Conservation (phyloP, 2,888 invertebrate species). For the Tipula lateralis region DNA sequence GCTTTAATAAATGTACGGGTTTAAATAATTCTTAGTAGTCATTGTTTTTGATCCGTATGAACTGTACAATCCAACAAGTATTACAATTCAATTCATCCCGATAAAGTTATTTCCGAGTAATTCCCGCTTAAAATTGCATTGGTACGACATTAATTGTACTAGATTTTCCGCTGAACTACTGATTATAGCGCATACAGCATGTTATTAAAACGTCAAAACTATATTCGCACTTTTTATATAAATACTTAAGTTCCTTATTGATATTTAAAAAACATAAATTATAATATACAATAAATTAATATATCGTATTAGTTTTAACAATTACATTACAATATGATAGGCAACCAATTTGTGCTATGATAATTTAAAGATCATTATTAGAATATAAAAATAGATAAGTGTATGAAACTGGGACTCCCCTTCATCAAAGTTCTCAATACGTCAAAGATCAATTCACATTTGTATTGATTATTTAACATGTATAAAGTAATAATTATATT, state of each 20-base stretch:
- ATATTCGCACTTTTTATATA: neutral
- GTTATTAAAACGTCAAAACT: neutral
- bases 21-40: too few species aligned
- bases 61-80: too few species aligned
- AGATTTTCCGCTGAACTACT: neutral
- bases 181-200: neutral
- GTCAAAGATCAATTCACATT: neutral
- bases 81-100: too few species aligned
- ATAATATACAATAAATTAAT: neutral
- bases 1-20: too few species aligned
- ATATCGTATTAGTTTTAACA: neutral
- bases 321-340: neutral
- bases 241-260: neutral
- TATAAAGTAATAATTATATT: conserved; percentile 7
- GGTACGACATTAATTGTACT: neutral
- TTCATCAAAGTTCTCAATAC: neutral
- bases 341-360: neutral
- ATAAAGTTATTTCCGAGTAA: too few species aligned
- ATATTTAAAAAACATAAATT: neutral
- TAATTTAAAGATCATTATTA: neutral
- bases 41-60: too few species aligned
- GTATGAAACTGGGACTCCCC: neutral
- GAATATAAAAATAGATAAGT: neutral
- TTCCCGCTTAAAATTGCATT: too few species aligned
- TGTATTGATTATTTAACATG: neutral